Conservation (phyloP, 2,113 vertebrate genomes). For the Dendrocopos noguchii region DNA sequence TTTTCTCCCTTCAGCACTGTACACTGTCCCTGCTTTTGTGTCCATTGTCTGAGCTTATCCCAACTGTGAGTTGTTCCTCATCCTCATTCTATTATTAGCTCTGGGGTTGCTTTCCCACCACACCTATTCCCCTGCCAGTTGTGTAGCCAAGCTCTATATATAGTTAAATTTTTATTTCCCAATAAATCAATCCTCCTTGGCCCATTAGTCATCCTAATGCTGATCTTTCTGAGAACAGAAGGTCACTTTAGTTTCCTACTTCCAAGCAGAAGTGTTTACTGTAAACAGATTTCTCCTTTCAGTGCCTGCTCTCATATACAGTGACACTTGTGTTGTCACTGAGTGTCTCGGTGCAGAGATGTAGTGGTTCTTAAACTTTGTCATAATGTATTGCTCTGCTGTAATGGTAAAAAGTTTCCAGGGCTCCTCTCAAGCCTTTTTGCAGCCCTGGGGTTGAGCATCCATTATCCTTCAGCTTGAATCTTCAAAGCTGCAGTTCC, state of each 20-base stretch:
- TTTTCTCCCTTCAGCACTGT: neutral
- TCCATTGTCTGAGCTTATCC: neutral
- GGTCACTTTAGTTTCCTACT: constrained; percentile 52
- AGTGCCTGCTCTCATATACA: constrained; percentile 30
- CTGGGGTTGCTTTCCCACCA: constrained; percentile 16
- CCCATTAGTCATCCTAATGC: constrained; percentile 54
- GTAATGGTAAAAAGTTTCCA: constrained; percentile 15
- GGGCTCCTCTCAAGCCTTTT: constrained; percentile 43
- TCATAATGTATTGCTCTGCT: constrained; percentile 29
- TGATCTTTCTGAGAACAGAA: constrained; percentile 50
- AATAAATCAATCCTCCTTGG: constrained; percentile 60
- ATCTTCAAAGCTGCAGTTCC: constrained; percentile 16
- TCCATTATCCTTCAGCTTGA: neutral
- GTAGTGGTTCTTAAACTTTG: constrained; percentile 67
- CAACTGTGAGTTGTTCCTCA: neutral
- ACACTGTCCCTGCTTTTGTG: neutral
- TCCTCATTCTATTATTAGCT: constrained; percentile 28
- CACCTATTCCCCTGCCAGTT: constrained; percentile 49
- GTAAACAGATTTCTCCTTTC: constrained; percentile 63
- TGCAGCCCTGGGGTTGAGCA: neutral
- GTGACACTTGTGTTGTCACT: constrained; percentile 59
- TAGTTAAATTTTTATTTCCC: constrained; percentile 46
- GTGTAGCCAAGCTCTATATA: constrained; percentile 9
- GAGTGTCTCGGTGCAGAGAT: constrained; percentile 37
- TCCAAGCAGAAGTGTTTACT: constrained; percentile 67